Base-by-base conservation (phyloP, 2,113 vertebrate genomes). In the Malaclemys terrapin region DNA sequence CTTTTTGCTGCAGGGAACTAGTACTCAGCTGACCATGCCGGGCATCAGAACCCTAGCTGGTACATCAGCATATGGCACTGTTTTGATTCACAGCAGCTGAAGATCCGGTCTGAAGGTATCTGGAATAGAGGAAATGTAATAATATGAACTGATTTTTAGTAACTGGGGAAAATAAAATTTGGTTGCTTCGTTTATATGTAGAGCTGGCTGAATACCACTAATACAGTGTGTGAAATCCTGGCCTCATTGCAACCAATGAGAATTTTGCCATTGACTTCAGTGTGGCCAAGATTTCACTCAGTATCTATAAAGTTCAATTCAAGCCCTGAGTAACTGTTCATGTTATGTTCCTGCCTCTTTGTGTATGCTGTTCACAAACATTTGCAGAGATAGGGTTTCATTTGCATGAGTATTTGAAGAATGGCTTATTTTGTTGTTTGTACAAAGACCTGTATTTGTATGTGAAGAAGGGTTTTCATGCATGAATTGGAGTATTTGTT, bases 31-130 rank as follows among this genome's bases (percentile, higher is more conserved):
- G 47, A 54, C 88, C 57, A 89, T 88, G 38, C 1, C 59, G 45
- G 42, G 38, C 4, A 2, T 53, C 85, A 59, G n/a, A 84, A 1
- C 8, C 8, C 24, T 4, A 79, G 52, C 25, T 82, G 85, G 82
- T 25, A 27, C 19, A 47, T 1, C 4, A 69, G 19, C 56, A 47
- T 0, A 10, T 16, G 29, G 4, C 13, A 50, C 8, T 88, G 1
- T 90, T 10, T 65, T 85, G 20, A 84, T 25, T 22, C 87, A 62
- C 49, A 5, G 38, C 85, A 78, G 22, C 24, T 27, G 75, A 81
- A 88, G 16, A 52, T 80, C 90, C 1, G 4, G 50, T 87, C n/a
- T 3, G 57, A 54, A 89, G 24, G 65, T 80, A 87, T 59, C 90
- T 31, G 47, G 54, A 93, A 29, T 10, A 87, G 45, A 87, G 86